These are phyloP conservation scores for Stichodactyla mertensii DNA, from an alignment of 64 coral and sea anemone species.

Conservation along the genomic window DNA sequence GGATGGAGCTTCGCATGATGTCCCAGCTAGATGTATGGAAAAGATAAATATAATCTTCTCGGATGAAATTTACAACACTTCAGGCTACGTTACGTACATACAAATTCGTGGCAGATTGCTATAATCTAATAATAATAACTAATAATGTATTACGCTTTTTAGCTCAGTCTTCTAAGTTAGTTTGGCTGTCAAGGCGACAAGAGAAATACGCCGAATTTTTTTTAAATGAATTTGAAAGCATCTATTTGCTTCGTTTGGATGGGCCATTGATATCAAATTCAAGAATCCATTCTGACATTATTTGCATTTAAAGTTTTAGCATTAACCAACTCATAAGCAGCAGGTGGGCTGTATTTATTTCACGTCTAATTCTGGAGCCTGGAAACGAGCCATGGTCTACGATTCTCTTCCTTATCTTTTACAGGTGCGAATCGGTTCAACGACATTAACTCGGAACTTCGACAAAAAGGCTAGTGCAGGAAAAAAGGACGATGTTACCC, in stretches of 20 bases:
- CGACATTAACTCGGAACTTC: neutral
- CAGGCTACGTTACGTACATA: neutral
- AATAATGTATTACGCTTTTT: too few species aligned
- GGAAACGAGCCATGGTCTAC: neutral
- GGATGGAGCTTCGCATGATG: neutral
- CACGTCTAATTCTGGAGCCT: neutral
- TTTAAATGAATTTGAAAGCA: neutral
- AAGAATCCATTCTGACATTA: conserved; percentile 12
- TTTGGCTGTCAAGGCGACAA: neutral
- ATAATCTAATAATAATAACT: neutral
- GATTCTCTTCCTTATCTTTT: neutral
- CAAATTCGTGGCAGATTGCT: neutral
- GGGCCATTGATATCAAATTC: neutral
- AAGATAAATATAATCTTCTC: neutral
- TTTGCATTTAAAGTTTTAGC: neutral
- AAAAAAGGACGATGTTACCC: neutral
- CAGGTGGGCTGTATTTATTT: neutral
- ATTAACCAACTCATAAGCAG: neutral
- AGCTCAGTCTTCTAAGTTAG: neutral
- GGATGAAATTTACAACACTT: neutral
- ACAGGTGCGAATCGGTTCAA: neutral
- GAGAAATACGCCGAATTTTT: neutral
- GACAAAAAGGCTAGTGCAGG: neutral
- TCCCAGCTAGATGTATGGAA: neutral
- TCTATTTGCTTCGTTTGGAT: neutral